Percentiles rank a stretch among this genome's conserved stretches.
Conservation (phyloP, 2,113 vertebrate species). For the Bufo bufo region DNA sequence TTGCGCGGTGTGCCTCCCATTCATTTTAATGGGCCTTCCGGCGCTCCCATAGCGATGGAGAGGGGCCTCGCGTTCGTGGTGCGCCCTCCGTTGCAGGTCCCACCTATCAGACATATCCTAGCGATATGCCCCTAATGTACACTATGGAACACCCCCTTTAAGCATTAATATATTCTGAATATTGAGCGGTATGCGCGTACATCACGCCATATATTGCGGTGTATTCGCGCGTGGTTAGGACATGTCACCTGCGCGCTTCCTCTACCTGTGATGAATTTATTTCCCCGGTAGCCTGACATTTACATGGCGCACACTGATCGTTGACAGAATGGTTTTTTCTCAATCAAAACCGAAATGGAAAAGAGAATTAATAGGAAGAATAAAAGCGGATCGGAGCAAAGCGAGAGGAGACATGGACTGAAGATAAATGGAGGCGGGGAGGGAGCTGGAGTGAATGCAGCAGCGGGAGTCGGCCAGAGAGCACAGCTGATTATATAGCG, state of each 20-base stretch:
- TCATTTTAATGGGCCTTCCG: too few species aligned
- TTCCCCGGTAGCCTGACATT: neutral
- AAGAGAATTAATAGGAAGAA: neutral
- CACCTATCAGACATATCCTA: too few species aligned
- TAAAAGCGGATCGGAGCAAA: neutral
- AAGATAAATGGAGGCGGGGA: slow-evolving; percentile 45
- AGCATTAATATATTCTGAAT: too few species aligned
- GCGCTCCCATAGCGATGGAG: too few species aligned
- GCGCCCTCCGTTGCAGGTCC: too few species aligned
- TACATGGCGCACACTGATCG: neutral
- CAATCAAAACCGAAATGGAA: neutral
- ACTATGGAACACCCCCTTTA: too few species aligned
- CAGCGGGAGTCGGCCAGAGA: slow-evolving; percentile 50
- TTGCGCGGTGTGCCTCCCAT: too few species aligned
- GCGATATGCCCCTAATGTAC: too few species aligned
- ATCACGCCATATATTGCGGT: neutral
- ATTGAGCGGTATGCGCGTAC: neutral
- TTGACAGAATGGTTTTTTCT: neutral
- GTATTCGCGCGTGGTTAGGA: too few species aligned
- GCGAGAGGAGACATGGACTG: slow-evolving; percentile 17
- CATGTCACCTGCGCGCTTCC: neutral
- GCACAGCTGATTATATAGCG: slow-evolving; percentile 49
- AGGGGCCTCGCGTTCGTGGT: too few species aligned
- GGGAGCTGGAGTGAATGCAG: slow-evolving; percentile 32
- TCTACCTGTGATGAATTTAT: neutral